Base-by-base conservation (phyloP, 1,140 invertebrate genomes). In the Drosophila bifasciata region DNA sequence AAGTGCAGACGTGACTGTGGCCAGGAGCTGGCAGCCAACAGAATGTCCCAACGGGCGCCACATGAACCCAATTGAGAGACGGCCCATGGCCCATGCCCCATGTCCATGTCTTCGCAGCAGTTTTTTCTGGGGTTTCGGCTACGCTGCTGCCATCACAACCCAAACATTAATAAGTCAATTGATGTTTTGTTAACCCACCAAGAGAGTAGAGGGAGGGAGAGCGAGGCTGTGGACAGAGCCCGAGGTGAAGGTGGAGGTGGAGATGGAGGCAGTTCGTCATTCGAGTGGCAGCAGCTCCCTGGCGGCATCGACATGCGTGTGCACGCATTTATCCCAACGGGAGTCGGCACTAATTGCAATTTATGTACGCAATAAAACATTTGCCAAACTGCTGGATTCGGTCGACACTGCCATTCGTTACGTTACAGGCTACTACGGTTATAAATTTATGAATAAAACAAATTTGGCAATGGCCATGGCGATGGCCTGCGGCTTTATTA, bases 81-180 rank as follows among this genome's bases (percentile, higher is more conserved):
- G 32, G 32, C 11, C 32, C 11, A 25, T 25, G 36, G 16, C 48
- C 49, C n/a, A n/a, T n/a, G n/a, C n/a, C n/a, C n/a, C n/a, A n/a
- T n/a, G n/a, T n/a, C n/a, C n/a, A 16, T 60, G 51, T 41, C 46
- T 62, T 45, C 55, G 50, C 28, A 21, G 48, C 48, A 48, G 44
- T 50, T 58, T 59, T 61, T 28, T n/a, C n/a, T n/a, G n/a, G n/a
- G n/a, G n/a, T n/a, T 36, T 66, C 46, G 52, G n/a, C n/a, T 57
- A 50, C 15, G 45, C 25, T 28, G 39, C 36, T 28, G 56, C 28
- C 53, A 51, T 58, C 57, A 39, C 36, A 55, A 13, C 40, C 52
- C 71, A 76, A 76, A 89, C 84, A 88, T 88, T 88, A 88, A 88
- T 88, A 88, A 88, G 83, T 81, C 83, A 88, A 88, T 88, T 88